Base-by-base conservation (phyloP, 2,888 invertebrate species). In the Microplitis manilae region DNA sequence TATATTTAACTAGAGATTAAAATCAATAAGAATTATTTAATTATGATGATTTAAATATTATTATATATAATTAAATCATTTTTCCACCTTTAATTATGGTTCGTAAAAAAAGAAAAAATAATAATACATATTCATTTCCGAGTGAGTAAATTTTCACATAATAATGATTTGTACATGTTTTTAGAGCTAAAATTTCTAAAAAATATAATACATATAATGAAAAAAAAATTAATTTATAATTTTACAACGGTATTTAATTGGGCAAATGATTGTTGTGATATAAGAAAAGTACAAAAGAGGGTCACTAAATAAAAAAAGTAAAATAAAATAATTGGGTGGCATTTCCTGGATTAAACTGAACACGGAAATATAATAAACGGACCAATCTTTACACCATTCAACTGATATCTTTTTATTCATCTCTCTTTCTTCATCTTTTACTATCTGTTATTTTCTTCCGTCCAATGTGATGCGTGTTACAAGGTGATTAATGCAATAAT, bases 311-410 rank as follows among this genome's bases (percentile, higher is more conserved):
- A 65, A 17, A 62, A 68, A 67, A 73, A n/a, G 15, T 7, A 59
- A 20, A 70, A 20, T 8, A 59, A 70, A 65, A 64, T 77, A 77
- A 73, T 77, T 77, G 73, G 77, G 30, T 64, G 39, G 64, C 17
- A 69, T 73, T 77, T 77, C 77, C 77, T 73, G 73, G 39, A 77
- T 38, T 77, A 73, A 77, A 77, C 77, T 77, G 77, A 77, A 73
- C 77, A 69, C 50, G 50, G 50, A 50, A 50, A 13, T 50, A 50
- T 68, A 64, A 77, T 71, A 77, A 77, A 40, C 64, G 59, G 73
- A 59, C 59, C 73, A 65, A 73, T 77, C 38, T 73, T 62, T 73
- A 64, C 64, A 64, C 65, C 41, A 65, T 67, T 65, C 64, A 62
- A 67, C 73, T 39, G n/a, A n/a, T n/a, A 15, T 60, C 15, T 61